phyloP scores from a whole-genome alignment of 2,888 invertebrate species.

The Drosophila macrothrix region DNA sequence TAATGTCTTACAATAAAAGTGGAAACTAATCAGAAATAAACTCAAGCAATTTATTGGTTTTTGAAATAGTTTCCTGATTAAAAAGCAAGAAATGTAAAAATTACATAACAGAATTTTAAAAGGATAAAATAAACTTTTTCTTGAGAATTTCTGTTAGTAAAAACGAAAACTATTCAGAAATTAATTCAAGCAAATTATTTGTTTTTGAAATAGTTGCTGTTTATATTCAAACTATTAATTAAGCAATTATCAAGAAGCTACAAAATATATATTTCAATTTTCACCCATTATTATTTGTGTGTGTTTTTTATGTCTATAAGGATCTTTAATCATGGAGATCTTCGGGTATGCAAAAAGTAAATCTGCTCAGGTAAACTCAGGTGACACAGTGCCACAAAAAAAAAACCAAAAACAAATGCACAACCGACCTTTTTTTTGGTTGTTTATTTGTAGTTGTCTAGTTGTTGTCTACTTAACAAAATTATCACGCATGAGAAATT shows the following conservation, averaged over 20 bases:
- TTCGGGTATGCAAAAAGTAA: constrained; percentile 2
- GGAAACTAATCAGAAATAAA: too few species aligned
- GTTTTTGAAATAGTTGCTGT: neutral
- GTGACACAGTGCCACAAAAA: constrained; percentile 48
- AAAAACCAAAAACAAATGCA: constrained; percentile 3
- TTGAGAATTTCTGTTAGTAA: neutral
- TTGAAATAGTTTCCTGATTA: too few species aligned
- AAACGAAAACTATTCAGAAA: neutral
- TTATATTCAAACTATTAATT: neutral
- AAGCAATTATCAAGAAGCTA: neutral
- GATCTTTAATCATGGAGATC: neutral
- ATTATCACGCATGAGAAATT: constrained; percentile 56
- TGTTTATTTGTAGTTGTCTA: constrained; percentile 4
- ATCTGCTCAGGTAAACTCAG: constrained; percentile 6
- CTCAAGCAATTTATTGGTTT: too few species aligned
- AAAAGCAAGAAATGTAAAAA: too few species aligned
- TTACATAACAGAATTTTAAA: too few species aligned
- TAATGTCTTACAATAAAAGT: too few species aligned
- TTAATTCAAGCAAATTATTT: neutral
- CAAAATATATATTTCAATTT: neutral
- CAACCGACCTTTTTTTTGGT: constrained; percentile 52
- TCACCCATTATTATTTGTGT: neutral
- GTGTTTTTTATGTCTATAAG: too few species aligned
- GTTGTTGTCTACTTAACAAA: constrained; percentile 24
- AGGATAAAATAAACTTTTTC: too few species aligned